Evolutionary conservation across 2,113 vertebrate species (phyloP), one percentile per base, ranked within the genome.

Genomic region (Candoia aspera): DNA sequence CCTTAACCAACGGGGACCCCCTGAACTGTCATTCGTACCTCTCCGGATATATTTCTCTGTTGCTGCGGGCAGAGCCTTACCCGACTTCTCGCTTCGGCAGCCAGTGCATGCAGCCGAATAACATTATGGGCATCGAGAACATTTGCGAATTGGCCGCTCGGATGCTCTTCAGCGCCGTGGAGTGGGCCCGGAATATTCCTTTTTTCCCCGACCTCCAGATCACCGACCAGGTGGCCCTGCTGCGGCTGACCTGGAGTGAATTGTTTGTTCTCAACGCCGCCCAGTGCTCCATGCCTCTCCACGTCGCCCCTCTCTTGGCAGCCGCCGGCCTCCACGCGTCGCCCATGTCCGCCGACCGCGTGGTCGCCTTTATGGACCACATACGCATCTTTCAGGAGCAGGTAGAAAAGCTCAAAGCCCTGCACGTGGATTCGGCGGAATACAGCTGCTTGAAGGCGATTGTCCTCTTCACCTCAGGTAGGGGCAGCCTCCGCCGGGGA

Each of bases 351-450:
- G 99, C 99, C 92, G 99, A 99, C 97, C 98, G 99, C 91, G 99
- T 99, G 95, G 99, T 99, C 97, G 99, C 99, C 97, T 99, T 99
- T 98, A 99, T 99, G 99, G 99, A 99, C 98, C 99, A 99, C 98
- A 99, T 99, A 97, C 98, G 99, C 95, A 99, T 99, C 98, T 99
- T 99, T 98, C 99, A 99, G 97, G 99, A 99, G 96, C 99, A 99
- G 98, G 99, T 99, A 97, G 99, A 99, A 98, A 99, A 99, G 97
- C 99, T 99, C 96, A 99, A 99, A 98, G 99, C 99, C 26, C 98
- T 99, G 93, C 99, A 99, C 96, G 99, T 99, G 95, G 99, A 99
- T 95, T 99, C 99, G 86, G 99, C 99, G 95, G 99, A 99, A 97
- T 99, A 99, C 97, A 99, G 99, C 98, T 99, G 99, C 97, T 98